These are phyloP conservation scores for Nannoperca australis DNA, from an alignment of 2,797 vertebrate genomes.

Conservation along the genomic window DNA sequence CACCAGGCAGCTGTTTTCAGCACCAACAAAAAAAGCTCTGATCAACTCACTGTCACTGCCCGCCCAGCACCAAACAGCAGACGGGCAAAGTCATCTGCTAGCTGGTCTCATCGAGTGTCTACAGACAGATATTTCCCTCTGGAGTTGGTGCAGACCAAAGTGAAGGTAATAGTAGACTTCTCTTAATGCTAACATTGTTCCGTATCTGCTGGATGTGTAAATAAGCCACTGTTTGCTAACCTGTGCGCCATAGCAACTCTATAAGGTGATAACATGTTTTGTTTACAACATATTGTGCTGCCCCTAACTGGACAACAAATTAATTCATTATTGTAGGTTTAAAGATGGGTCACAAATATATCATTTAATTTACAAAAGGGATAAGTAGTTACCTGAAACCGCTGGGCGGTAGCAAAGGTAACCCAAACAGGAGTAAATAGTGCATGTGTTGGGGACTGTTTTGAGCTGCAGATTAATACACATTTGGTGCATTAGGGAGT, in stretches of 20 bases:
- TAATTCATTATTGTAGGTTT: background rate
- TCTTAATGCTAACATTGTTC: background rate
- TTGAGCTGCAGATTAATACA: slow-evolving; percentile 4
- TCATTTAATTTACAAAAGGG: background rate
- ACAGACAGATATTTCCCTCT: background rate
- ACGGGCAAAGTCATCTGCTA: slow-evolving; percentile 24
- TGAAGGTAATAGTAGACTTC: background rate
- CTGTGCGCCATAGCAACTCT: background rate
- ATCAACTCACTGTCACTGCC: slow-evolving; percentile 17
- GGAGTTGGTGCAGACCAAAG: slow-evolving; percentile 3
- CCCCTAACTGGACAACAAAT: background rate
- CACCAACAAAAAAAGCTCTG: slow-evolving; percentile 23
- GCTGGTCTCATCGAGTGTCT: background rate
- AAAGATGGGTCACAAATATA: background rate
- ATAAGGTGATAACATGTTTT: background rate
- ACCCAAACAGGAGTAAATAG: background rate
- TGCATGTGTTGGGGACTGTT: slow-evolving; percentile 7
- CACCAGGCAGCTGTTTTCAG: slow-evolving; percentile 24
- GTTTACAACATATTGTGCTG: background rate
- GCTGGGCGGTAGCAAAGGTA: background rate
- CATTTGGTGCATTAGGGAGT: background rate
- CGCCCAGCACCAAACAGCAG: slow-evolving; percentile 12
- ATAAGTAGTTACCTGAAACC: background rate
- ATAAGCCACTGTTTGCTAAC: background rate
- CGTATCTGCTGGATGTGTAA: background rate